Evolutionary conservation across 2,113 vertebrate genomes (phyloP).

Genomic region (Ranitomeya imitator): DNA sequence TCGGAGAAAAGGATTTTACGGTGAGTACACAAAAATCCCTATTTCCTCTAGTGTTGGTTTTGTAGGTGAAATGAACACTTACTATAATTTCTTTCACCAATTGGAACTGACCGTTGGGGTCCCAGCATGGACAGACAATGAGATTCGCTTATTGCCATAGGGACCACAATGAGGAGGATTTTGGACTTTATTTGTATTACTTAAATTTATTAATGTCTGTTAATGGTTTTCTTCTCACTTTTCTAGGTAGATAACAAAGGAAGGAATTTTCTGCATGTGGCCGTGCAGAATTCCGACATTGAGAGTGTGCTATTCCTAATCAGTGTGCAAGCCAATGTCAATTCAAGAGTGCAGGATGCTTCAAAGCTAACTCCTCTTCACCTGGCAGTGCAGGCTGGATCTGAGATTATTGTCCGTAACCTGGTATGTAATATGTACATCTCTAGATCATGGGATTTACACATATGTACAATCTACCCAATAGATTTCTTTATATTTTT

Average conservation of each 20-base stretch:
- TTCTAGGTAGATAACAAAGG: constrained; percentile 95
- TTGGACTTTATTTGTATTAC: too few relatives aligned
- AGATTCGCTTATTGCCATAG: too few relatives aligned
- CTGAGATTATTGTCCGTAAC: constrained; percentile 97
- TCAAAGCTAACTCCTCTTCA: constrained; percentile 94
- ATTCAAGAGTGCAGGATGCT: constrained; percentile 93
- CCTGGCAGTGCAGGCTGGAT: constrained; percentile 94
- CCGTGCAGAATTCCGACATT: constrained; percentile 94
- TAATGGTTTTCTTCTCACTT: background rate
- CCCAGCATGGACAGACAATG: too few relatives aligned
- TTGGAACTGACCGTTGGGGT: too few relatives aligned
- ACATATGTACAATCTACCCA: background rate
- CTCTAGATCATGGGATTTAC: background rate
- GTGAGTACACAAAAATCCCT: too few relatives aligned
- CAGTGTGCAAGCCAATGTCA: constrained; percentile 96
- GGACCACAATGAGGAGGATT: too few relatives aligned
- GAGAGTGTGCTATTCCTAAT: constrained; percentile 98
- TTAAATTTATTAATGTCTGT: too few relatives aligned
- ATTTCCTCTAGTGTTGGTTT: too few relatives aligned
- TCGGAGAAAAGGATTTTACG: too few relatives aligned
- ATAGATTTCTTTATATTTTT: background rate
- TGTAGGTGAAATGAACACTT: too few relatives aligned
- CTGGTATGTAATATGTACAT: constrained; percentile 74
- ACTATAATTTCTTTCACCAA: too few relatives aligned
- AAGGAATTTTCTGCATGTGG: constrained; percentile 94